Percentiles rank a stretch among this genome's conserved stretches.
Conservation (phyloP, 2,888 invertebrate species). For the Erynnis tages region DNA sequence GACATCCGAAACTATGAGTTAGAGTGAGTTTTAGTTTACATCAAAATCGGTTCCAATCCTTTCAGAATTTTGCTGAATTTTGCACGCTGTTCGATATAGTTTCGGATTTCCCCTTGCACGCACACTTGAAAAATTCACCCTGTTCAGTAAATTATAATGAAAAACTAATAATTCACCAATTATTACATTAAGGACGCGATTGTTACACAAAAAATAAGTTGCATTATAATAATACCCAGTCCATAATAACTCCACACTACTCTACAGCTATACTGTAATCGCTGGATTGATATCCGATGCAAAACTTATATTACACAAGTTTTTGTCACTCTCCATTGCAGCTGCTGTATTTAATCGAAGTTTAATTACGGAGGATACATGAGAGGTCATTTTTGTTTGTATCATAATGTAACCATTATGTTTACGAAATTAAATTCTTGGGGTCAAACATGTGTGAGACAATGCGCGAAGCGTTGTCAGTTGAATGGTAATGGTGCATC, state of each 20-base stretch:
- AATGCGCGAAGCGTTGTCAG: background rate
- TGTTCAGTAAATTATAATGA: too few relatives aligned
- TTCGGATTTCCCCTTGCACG: too few relatives aligned
- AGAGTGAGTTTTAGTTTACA: too few relatives aligned
- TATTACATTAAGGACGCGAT: too few relatives aligned
- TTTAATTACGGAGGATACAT: slow-evolving; percentile 21
- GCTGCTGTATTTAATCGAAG: slow-evolving; percentile 19
- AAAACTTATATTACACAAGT: slow-evolving; percentile 1
- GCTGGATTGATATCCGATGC: slow-evolving; percentile 1
- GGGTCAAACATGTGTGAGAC: slow-evolving; percentile 14
- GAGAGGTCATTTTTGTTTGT: background rate
- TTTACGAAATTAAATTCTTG: slow-evolving; percentile 9
- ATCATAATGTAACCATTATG: slow-evolving; percentile 3
- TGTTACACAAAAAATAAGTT: too few relatives aligned
- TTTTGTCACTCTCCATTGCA: slow-evolving; percentile 13
- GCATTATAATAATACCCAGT: background rate
- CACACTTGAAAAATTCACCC: too few relatives aligned
- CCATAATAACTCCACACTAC: background rate
- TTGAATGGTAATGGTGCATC: background rate
- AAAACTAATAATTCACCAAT: too few relatives aligned
- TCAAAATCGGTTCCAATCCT: too few relatives aligned
- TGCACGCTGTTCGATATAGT: too few relatives aligned
- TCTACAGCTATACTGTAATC: background rate
- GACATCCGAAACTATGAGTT: too few relatives aligned
- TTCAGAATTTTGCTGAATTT: too few relatives aligned